Conservation (phyloP, 2,113 vertebrate species). For the Hippopotamus amphibius region DNA sequence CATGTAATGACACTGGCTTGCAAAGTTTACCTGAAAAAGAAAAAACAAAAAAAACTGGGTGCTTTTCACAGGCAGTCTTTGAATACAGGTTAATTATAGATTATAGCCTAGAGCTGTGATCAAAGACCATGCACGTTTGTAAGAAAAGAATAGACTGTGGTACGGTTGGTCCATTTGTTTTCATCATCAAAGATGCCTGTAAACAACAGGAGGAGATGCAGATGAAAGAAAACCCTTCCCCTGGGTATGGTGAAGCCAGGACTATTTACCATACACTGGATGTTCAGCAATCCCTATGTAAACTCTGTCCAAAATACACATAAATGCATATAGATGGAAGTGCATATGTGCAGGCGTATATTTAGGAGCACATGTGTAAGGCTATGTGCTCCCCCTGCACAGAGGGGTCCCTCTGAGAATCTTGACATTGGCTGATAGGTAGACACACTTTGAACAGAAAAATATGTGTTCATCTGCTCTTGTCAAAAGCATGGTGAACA, state of each 20-base stretch:
- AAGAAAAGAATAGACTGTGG: constrained; percentile 30
- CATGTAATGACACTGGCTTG: not conserved
- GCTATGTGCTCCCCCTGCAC: not conserved
- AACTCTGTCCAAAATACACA: not conserved
- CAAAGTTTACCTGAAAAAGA: constrained; percentile 4
- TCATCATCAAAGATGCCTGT: constrained; percentile 28
- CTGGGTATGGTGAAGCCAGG: not conserved
- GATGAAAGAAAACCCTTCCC: constrained; percentile 46
- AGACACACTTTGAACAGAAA: constrained; percentile 30
- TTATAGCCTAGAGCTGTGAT: constrained; percentile 49
- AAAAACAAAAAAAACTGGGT: not conserved
- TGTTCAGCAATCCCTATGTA: not conserved
- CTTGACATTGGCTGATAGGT: not conserved
- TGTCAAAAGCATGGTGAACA: not conserved
- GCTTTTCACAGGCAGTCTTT: constrained; percentile 13
- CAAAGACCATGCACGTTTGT: constrained; percentile 32
- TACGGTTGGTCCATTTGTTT: constrained; percentile 34
- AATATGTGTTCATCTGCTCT: not conserved
- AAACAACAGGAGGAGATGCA: not conserved
- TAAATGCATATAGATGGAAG: not conserved
- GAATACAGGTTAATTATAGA: constrained; percentile 60
- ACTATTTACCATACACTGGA: not conserved
- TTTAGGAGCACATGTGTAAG: not conserved
- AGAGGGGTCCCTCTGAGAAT: not conserved
- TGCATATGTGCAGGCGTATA: no score